A percentile compares a stretch with the other conserved stretches of the same genome.
Conservation (phyloP, 2,113 vertebrate genomes). For the Zosterops hypoxanthus region DNA sequence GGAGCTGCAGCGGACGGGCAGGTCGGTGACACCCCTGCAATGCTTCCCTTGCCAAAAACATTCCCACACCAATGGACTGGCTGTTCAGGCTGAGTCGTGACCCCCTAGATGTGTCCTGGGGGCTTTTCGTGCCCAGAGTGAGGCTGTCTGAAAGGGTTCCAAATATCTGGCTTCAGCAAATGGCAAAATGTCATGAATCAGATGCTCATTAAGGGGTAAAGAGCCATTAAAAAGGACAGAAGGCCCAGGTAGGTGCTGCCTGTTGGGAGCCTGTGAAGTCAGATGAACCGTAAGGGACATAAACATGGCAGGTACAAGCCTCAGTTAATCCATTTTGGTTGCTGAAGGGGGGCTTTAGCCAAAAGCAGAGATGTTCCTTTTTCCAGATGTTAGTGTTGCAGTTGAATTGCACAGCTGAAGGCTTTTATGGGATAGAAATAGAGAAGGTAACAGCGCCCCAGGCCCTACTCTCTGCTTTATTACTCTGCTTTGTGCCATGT, state of each 20-base stretch:
- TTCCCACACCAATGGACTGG: accelerated
- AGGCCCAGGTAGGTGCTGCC: background rate
- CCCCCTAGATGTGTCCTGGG: accelerated
- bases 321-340: background rate
- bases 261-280: background rate
- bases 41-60: accelerated
- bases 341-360: background rate
- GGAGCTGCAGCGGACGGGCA: slow-evolving; percentile 89
- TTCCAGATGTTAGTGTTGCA: background rate
- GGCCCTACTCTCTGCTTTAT: background rate
- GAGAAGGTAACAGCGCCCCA: background rate
- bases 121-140: background rate
- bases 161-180: too few species aligned
- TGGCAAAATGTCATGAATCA: accelerated
- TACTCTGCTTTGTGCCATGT: background rate
- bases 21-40: slow-evolving; percentile 61
- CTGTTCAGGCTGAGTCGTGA: background rate
- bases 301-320: background rate
- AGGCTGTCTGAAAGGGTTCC: background rate
- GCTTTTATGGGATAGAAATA: background rate
- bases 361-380: background rate
- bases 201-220: background rate
- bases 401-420: background rate
- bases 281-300: accelerated
- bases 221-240: background rate